Evolutionary conservation across 2,113 vertebrate genomes (phyloP), one percentile per base, ranked within the genome.

Genomic region (Gadus chalcogrammus): DNA sequence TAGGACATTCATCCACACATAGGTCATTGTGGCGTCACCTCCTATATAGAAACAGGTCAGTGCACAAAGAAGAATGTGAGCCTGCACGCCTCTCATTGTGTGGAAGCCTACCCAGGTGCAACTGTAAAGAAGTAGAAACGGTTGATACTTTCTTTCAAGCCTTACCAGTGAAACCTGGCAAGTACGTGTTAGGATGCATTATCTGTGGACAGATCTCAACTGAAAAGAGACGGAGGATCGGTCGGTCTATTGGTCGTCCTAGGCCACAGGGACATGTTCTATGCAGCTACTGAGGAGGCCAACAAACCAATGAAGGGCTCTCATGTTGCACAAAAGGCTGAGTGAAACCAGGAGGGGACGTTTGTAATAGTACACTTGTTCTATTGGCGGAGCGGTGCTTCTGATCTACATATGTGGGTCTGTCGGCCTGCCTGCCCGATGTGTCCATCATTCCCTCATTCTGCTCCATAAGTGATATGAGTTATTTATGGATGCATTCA

Each of bases 301-400:
- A 42, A 24, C 6, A 9, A 48, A 48, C 42, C 9, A 48, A 64
- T 35, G 20, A 74, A 64, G 63, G 69, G 69, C 4, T n/a, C 66
- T 79, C 66, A 18, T 55, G 48, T 74, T 76, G 74, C 72, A 67
- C 5, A 55, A 38, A 48, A 71, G 38, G 53, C 58, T 62, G 61
- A 2, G 18, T 20, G 64, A 71, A 62, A 58, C 27, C 27, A 27
- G 4, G n/a, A 66, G 18, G 65, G 48, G 60, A 27, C 18, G 11
- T 76, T 75, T 28, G 70, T 75, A 79, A 70, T 22, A n/a, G 4
- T 13, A 48, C 68, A 48, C 28, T 69, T 71, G 56, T 66, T 70
- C 42, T 59, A 64, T 35, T 20, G 12, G 20, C 42, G 58, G 20
- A 63, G 69, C 27, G 17, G 16, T 60, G n/a, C 18, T 15, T 67